These are phyloP conservation scores for Oedothorax gibbosus DNA, from an alignment of 1,140 invertebrate genomes.

Conservation along the genomic window DNA sequence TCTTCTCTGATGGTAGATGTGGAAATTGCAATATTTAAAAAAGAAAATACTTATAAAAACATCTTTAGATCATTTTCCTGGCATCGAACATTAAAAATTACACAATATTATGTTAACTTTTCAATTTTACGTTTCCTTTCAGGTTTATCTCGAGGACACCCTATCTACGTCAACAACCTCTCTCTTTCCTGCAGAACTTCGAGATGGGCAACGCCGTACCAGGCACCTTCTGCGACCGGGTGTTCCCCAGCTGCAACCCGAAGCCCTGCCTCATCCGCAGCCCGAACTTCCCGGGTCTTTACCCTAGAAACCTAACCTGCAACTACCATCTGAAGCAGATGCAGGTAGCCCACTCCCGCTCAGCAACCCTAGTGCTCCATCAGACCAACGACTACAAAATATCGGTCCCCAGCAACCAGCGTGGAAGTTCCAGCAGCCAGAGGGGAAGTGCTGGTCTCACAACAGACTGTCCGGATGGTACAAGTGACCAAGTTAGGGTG, in stretches of 20 bases:
- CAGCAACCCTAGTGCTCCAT: slow-evolving; percentile 53
- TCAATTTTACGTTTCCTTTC: too few species aligned
- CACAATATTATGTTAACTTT: too few species aligned
- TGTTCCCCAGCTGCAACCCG: slow-evolving; percentile 59
- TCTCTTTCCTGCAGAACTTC: neutral
- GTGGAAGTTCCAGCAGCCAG: neutral
- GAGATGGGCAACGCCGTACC: slow-evolving; percentile 43
- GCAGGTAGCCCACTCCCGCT: slow-evolving; percentile 40
- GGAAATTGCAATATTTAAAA: too few species aligned
- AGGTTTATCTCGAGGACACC: too few species aligned
- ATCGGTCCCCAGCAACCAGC: slow-evolving; percentile 48
- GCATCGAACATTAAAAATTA: too few species aligned
- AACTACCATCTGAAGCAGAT: slow-evolving; percentile 58
- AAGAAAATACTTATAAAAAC: too few species aligned
- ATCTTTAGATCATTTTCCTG: too few species aligned
- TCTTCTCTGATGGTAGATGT: too few species aligned
- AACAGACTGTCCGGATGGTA: slow-evolving; percentile 79
- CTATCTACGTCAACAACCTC: too few species aligned
- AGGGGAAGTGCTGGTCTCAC: slow-evolving; percentile 67
- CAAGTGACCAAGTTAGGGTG: slow-evolving; percentile 79
- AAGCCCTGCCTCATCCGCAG: slow-evolving; percentile 57
- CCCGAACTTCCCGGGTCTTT: slow-evolving; percentile 63
- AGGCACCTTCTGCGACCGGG: slow-evolving; percentile 60
- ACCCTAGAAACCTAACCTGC: slow-evolving; percentile 63
- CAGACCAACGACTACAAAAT: slow-evolving; percentile 64